Conservation (phyloP, 2,797 vertebrate genomes). For the Lagothrix lagotricha region DNA sequence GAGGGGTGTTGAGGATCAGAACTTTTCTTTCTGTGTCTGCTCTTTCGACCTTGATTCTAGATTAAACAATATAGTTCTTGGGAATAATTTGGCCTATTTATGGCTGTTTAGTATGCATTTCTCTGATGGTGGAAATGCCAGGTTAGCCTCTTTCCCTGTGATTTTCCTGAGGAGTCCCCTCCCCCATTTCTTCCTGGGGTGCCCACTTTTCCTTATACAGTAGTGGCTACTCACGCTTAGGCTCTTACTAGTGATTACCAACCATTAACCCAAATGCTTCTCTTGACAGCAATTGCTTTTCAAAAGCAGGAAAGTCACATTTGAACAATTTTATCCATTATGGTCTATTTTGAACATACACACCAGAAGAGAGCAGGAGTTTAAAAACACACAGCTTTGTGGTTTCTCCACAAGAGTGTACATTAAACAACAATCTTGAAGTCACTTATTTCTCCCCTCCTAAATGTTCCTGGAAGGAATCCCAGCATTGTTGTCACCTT, state of each 20-base stretch:
- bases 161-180: background rate
- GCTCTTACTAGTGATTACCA: slow-evolving; percentile 40
- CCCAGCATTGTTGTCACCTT: slow-evolving; percentile 43
- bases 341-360: slow-evolving; percentile 63
- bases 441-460: slow-evolving; percentile 6
- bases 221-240: background rate
- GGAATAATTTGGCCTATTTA: background rate
- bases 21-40: background rate
- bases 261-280: slow-evolving; percentile 65
- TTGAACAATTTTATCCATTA: slow-evolving; percentile 66
- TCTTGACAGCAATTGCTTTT: slow-evolving; percentile 63
- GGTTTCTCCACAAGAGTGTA: background rate
- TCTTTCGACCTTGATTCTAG: slow-evolving; percentile 24
- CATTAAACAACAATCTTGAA: background rate
- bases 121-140: background rate
- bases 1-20: background rate
- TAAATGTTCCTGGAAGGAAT: slow-evolving; percentile 57
- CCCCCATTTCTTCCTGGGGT: background rate
- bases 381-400: background rate
- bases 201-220: slow-evolving; percentile 36
- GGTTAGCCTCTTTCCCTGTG: background rate
- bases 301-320: slow-evolving; percentile 37
- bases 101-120: background rate
- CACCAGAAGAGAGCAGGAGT: slow-evolving; percentile 31
- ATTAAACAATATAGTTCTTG: background rate